Conservation (phyloP, 2,113 vertebrate species). For the Xenus cinereus region DNA sequence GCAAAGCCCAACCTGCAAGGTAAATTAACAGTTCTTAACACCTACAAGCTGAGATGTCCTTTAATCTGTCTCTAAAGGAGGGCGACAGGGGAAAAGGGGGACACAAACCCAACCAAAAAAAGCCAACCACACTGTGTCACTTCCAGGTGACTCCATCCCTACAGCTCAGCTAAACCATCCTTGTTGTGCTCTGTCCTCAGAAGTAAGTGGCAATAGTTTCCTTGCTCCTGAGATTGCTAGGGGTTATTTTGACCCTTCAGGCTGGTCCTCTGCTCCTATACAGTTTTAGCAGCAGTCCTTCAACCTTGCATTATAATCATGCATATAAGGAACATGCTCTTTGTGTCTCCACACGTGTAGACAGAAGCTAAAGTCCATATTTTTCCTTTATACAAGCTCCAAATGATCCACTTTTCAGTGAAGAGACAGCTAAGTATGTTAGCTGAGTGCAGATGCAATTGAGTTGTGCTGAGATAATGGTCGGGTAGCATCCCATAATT, state of each 20-base stretch:
- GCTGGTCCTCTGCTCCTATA: not conserved
- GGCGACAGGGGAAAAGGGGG: fast-evolving
- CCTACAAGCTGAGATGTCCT: not conserved
- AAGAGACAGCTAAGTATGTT: not conserved
- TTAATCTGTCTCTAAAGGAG: not conserved
- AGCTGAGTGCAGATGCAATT: not conserved
- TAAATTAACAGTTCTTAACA: not conserved
- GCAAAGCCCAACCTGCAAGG: not conserved
- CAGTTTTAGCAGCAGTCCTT: not conserved
- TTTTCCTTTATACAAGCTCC: not conserved
- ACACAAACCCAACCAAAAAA: fast-evolving
- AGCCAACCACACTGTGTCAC: too few species aligned
- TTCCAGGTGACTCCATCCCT: not conserved
- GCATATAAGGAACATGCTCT: not conserved
- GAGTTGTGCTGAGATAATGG: not conserved
- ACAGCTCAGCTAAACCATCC: not conserved
- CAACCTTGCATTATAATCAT: not conserved
- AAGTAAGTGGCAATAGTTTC: not conserved
- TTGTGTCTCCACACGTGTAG: not conserved
- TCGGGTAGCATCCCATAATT: not conserved
- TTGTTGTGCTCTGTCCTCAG: not conserved
- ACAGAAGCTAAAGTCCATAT: not conserved
- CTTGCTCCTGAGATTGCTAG: not conserved
- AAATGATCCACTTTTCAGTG: not conserved
- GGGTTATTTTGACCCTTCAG: not conserved